Evolutionary conservation across 2,888 invertebrate species (phyloP), one percentile per base, ranked within the genome.

Genomic region (Drosophila tanythrix): DNA sequence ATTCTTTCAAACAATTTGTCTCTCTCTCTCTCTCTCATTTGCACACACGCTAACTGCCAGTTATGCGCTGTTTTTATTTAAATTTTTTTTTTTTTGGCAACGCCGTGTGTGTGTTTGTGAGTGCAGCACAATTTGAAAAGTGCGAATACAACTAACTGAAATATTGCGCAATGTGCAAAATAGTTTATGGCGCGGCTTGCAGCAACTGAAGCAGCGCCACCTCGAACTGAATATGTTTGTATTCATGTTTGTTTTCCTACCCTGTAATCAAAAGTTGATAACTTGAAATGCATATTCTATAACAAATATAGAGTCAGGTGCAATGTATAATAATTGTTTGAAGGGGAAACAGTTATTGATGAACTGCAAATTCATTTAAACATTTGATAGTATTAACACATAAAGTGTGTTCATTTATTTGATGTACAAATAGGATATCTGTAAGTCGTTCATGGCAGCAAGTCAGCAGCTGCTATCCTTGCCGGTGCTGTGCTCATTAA

Each of bases 121-220:
- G 73, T 61, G 70, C 76, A 71, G 66, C 72, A 82, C 88, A 87
- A 89, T 89, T 89, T 74, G 85, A 80, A 89, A 89, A 88, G 77
- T 89, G 84, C 88, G 82, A 84, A 75, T 74, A 69, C 70, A 79
- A 70, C 87, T 74, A 76, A 81, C 84, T 87, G 88, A 84, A 84
- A 84, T 84, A 84, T 89, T 83, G 84, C 84, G 88, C 88, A 88
- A 82, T 78, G 89, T 85, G 86, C 83, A 87, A 85, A 85, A 86
- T 86, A 81, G 88, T 86, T 86, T 86, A 85, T 86, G 76, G 83
- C 82, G 79, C 69, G 84, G 74, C 79, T 72, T 70, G 72, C 62
- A 66, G 68, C 72, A 72, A 63, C 64, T 58, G 61, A 64, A 80
- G 61, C 69, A 62, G 43, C 50, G 48, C 70, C 74, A 78, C 62